Evolutionary conservation across 1,140 invertebrate genomes (phyloP).

Genomic region (Eumeta japonica): DNA sequence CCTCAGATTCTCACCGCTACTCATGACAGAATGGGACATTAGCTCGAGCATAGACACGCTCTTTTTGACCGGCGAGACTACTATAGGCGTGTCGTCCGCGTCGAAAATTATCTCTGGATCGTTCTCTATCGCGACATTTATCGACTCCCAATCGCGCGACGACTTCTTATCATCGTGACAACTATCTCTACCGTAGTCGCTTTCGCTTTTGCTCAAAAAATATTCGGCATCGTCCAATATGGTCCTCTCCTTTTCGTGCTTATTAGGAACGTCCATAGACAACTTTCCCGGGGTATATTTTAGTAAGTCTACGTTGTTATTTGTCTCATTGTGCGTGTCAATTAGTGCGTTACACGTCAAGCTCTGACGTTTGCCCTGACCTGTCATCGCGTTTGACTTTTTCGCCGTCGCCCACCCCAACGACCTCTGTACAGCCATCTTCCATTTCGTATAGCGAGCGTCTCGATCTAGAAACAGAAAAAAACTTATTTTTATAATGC

Average conservation of each 20-base stretch:
- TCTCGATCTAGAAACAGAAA: constrained; percentile 70
- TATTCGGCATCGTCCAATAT: constrained; percentile 43
- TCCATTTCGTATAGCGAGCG: constrained; percentile 83
- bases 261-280: constrained; percentile 30
- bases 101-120: constrained; percentile 52
- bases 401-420: constrained; percentile 79
- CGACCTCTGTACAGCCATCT: constrained; percentile 86
- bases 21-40: neutral
- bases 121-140: constrained; percentile 48
- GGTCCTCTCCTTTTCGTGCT: constrained; percentile 26
- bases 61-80: constrained; percentile 24
- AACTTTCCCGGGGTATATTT: constrained; percentile 39
- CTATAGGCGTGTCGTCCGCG: constrained; percentile 34
- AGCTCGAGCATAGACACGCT: constrained; percentile 2
- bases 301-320: constrained; percentile 29
- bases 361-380: constrained; percentile 55
- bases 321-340: constrained; percentile 14
- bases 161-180: constrained; percentile 30
- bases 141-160: constrained; percentile 40
- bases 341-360: neutral
- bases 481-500: constrained; percentile 4
- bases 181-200: constrained; percentile 44
- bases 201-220: constrained; percentile 43
- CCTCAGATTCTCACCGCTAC: too few species aligned
- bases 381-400: constrained; percentile 72